These are phyloP conservation scores for Rallus limicola DNA, from an alignment of 2,113 vertebrate species.

Conservation along the genomic window DNA sequence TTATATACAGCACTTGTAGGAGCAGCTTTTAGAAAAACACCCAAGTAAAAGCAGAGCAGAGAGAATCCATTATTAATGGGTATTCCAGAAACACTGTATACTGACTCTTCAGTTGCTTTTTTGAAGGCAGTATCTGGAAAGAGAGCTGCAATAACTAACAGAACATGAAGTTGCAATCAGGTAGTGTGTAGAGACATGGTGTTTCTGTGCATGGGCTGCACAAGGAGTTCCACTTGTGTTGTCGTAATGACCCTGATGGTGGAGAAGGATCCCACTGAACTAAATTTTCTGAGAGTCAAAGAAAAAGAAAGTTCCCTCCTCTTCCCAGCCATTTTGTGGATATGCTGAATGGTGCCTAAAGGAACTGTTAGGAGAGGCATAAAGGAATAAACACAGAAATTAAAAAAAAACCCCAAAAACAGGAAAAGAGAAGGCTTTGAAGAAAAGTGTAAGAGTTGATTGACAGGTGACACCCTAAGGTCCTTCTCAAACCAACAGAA, in stretches of 20 bases:
- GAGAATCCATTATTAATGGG: accelerated
- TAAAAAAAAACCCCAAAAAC: neutral
- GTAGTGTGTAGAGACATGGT: neutral
- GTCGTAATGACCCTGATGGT: neutral
- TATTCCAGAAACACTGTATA: neutral
- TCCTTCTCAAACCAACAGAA: neutral
- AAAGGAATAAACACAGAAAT: neutral
- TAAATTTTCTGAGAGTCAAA: neutral
- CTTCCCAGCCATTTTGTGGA: neutral
- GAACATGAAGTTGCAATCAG: neutral
- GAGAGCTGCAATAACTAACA: neutral
- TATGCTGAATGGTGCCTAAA: neutral
- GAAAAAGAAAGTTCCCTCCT: neutral
- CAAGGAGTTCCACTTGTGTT: neutral
- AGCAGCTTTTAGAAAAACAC: neutral
- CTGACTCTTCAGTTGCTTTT: neutral
- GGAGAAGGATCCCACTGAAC: neutral
- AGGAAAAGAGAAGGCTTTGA: neutral
- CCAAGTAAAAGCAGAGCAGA: neutral
- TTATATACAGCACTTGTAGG: neutral
- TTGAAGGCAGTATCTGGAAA: neutral
- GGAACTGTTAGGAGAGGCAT: neutral
- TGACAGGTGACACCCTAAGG: neutral
- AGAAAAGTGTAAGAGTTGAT: neutral
- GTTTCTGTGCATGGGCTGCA: neutral